Conservation (phyloP, 37 sponge, comb jelly and placozoan species). For the Tethya wilhelma region DNA sequence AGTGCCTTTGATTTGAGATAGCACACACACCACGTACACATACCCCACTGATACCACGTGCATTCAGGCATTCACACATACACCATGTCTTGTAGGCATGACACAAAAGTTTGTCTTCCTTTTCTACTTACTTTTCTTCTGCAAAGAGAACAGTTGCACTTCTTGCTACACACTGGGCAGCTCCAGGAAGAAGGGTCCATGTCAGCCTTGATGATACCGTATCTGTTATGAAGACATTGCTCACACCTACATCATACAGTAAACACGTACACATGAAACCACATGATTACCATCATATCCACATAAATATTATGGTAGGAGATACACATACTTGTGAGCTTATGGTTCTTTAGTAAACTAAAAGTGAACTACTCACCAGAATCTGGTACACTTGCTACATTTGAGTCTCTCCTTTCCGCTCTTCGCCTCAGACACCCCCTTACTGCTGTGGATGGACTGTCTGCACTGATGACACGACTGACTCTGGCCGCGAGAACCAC, state of each 20-base stretch:
- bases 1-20: neutral
- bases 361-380: slow-evolving; percentile 40
- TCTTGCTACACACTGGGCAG: slow-evolving; percentile 59
- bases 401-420: slow-evolving; percentile 57
- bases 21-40: neutral
- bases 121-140: slow-evolving; percentile 60
- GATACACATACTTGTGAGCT: too few relatives aligned
- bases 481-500: slow-evolving; percentile 40
- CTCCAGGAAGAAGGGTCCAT: slow-evolving; percentile 19
- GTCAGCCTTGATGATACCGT: slow-evolving; percentile 38
- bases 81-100: neutral
- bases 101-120: too few relatives aligned
- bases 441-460: slow-evolving; percentile 69
- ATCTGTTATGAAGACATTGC: slow-evolving; percentile 60
- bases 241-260: slow-evolving; percentile 50
- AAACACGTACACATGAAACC: neutral
- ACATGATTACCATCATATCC: neutral
- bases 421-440: slow-evolving; percentile 52
- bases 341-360: neutral
- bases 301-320: neutral
- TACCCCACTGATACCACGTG: neutral
- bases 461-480: slow-evolving; percentile 78
- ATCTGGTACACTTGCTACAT: slow-evolving; percentile 58
- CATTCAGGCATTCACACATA: neutral
- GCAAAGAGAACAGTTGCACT: slow-evolving; percentile 75